Evolutionary conservation across 2,888 invertebrate genomes (phyloP), one percentile per base, ranked within the genome.

Genomic region (Tupiocoris notatus): DNA sequence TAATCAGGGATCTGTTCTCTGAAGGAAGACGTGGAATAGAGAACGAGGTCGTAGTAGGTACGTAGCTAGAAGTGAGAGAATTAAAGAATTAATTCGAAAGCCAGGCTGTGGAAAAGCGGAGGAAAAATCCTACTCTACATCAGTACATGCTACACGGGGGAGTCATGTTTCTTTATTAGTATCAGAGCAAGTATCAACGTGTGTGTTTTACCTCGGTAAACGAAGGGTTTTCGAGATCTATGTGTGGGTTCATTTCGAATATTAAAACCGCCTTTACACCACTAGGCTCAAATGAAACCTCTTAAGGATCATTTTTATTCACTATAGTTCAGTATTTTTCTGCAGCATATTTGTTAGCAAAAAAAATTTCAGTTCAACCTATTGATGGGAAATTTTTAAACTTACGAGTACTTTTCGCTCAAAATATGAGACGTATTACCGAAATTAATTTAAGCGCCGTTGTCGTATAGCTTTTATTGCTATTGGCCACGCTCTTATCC

Each of bases 101-200:
- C n/a, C n/a, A n/a, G 20, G 59, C 59, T n/a, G 3, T 20, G 59
- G 59, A 59, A 58, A 78, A 64, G 61, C 56, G 57, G 62, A 76
- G 39, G 54, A 62, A 61, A 39, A 70, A 61, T 58, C 24, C 24
- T 20, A 12, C 39, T 7, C 12, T 12, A 39, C 39, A 39, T n/a
- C n/a, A n/a, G n/a, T n/a, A n/a, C n/a, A n/a, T n/a, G 39, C 39
- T 12, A 39, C 39, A 39, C 12, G 39, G 57, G 20, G 61, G 63
- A 59, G 39, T 25, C 25, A 18, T 59, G 74, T 64, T 74, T 39
- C 63, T 62, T 64, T 62, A 39, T 39, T 39, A 39, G 39, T 39
- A 39, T 12, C 39, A 39, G 39, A 25, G 58, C 59, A 71, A 61
- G 59, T 59, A 58, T 71, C 25, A 59, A 24, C 62, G n/a, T 61